phyloP scores from a whole-genome alignment of 2,888 invertebrate genomes.

The Stramonita haemastoma region DNA sequence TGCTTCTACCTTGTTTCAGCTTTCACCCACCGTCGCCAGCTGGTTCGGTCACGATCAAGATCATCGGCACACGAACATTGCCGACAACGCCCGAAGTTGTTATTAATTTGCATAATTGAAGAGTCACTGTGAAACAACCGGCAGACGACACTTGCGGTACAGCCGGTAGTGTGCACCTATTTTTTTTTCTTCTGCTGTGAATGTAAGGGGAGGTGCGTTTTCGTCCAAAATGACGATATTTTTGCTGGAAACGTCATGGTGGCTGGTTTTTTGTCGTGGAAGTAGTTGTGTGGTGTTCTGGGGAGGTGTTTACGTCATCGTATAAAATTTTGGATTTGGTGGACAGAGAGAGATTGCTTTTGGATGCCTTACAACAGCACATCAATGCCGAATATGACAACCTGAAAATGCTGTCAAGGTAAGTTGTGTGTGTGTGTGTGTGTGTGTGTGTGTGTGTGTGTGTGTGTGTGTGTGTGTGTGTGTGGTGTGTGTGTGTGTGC shows the following conservation, averaged over 20 bases:
- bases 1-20: neutral
- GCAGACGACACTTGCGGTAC: neutral
- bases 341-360: neutral
- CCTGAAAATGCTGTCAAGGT: constrained; percentile 30
- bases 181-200: too few species aligned
- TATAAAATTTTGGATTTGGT: constrained; percentile 24
- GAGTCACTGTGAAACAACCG: neutral
- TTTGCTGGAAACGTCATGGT: neutral
- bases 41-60: neutral
- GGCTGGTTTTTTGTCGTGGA: neutral
- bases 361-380: constrained; percentile 24
- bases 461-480: too few species aligned
- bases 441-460: too few species aligned
- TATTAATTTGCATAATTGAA: constrained; percentile 15
- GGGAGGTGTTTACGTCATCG: constrained; percentile 32
- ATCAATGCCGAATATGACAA: constrained; percentile 36
- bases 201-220: neutral
- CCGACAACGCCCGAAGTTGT: neutral
- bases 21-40: neutral
- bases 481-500: too few species aligned
- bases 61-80: neutral
- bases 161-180: neutral
- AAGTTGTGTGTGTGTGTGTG: neutral
- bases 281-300: neutral
- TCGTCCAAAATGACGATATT: neutral